Evolutionary conservation across 2,888 invertebrate species (phyloP), one percentile per base, ranked within the genome.

Genomic region (Synergus japonicus): DNA sequence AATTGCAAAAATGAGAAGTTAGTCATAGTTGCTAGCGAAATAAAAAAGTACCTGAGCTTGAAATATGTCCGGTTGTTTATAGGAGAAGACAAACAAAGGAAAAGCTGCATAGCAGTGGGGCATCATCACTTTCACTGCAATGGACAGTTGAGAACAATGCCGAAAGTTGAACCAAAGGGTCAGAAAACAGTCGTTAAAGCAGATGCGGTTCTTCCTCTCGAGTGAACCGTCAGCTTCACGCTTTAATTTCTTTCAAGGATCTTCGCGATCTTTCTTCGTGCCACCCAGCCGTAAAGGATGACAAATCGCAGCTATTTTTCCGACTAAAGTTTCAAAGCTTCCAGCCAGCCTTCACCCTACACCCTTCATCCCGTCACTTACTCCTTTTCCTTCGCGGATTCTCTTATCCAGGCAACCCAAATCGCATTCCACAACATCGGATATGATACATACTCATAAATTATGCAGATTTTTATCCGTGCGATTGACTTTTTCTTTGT

Each of bases 121-220:
- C 18, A 18, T 9, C 18, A 18, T 9, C 18, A 58, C 58, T 18
- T 58, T 58, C 58, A 8, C 63, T 63, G 63, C 29, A 4, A 13
- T 81, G 82, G 85, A 88, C 87, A 89, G 88, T 80, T 87, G 83
- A 84, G 87, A 89, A 85, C 85, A 87, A 87, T 88, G 87, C 86
- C 83, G 83, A 86, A 87, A 86, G 86, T 86, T 84, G 81, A 66
- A 79, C 83, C 80, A 81, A 77, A 81, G 78, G 83, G 85, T 83
- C 84, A 83, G 85, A 84, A 85, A 87, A 86, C 84, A 82, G 82
- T 87, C 86, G 83, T 85, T 86, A 87, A 86, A 86, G 84, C 83
- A 84, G 83, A 85, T 82, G 79, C 82, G 81, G 84, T 87, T 86
- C 85, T 84, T 87, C 79, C 76, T 46, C 65, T 29, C 41, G 49